Conservation (phyloP, 2,888 invertebrate species). For the Rhimphoctona megacephalus region DNA sequence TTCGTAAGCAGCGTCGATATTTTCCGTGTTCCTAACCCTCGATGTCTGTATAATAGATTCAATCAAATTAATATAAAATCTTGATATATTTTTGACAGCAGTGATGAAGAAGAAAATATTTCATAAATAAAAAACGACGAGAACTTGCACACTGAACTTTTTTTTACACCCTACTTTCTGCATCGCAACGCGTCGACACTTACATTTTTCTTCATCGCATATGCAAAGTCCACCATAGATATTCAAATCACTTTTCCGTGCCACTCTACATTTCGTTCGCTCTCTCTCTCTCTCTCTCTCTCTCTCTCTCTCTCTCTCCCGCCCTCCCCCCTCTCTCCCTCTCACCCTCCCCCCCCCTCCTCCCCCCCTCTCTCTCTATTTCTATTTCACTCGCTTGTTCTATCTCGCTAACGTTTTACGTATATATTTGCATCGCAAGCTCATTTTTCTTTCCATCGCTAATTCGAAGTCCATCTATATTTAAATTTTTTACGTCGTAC, state of each 20-base stretch:
- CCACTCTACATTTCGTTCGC: slow-evolving; percentile 61
- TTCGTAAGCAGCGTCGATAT: no score
- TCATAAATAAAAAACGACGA: neutral
- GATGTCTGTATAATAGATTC: neutral
- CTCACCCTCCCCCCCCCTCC: slow-evolving; percentile 20
- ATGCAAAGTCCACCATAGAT: slow-evolving; percentile 61
- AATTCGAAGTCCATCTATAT: slow-evolving; percentile 71
- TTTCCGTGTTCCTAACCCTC: neutral
- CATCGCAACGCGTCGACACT: slow-evolving; percentile 36
- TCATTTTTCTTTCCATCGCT: slow-evolving; percentile 64
- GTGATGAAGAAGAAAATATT: neutral
- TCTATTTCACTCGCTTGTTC: slow-evolving; percentile 27
- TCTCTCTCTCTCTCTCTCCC: slow-evolving; percentile 33
- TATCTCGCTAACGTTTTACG: slow-evolving; percentile 43
- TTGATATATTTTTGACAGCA: neutral
- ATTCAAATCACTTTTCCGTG: slow-evolving; percentile 61
- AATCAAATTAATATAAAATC: neutral
- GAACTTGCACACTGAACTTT: neutral
- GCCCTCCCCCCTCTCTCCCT: no score
- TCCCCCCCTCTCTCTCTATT: slow-evolving; percentile 21
- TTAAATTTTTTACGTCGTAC: slow-evolving; percentile 63
- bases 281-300: slow-evolving; percentile 15
- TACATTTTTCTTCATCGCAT: slow-evolving; percentile 61
- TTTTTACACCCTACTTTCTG: neutral
- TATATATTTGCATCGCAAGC: slow-evolving; percentile 65